A percentile compares a stretch with the other conserved stretches of the same genome.
Conservation (phyloP, 2,113 vertebrate genomes). For the Bubo blakistoni region DNA sequence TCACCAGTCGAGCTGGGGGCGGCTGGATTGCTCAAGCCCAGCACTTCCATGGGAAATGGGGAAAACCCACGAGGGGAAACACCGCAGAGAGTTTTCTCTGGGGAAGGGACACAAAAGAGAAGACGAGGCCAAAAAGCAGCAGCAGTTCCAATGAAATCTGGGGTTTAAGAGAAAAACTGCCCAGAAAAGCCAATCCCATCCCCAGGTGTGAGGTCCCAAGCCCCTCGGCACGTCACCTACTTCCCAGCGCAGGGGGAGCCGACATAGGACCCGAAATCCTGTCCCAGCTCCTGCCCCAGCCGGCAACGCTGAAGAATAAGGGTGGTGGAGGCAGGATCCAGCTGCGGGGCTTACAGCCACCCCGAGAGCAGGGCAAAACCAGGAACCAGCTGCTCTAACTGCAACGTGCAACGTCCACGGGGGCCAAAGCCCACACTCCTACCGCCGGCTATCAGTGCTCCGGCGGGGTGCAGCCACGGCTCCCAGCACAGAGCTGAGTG, state of each 20-base stretch:
- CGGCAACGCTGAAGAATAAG: accelerated
- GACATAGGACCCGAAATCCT: neutral
- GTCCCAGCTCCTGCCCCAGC: neutral
- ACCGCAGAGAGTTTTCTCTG: accelerated
- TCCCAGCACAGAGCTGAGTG: accelerated
- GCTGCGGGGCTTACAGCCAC: accelerated
- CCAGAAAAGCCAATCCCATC: neutral
- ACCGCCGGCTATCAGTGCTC: accelerated
- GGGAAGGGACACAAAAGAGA: neutral
- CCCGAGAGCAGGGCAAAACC: accelerated
- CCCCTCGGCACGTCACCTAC: neutral
- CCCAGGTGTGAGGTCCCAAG: neutral
- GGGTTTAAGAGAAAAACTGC: neutral
- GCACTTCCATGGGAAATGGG: neutral
- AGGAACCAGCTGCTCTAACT: neutral
- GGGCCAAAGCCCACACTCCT: neutral
- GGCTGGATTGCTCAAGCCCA: neutral
- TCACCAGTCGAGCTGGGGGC: neutral
- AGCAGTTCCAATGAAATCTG: neutral
- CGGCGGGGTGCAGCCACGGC: neutral
- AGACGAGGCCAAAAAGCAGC: neutral
- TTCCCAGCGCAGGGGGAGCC: accelerated
- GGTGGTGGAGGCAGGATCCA: neutral
- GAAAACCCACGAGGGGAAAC: neutral
- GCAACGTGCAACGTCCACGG: accelerated